Evolutionary conservation across 2,113 vertebrate species (phyloP), one percentile per base, ranked within the genome.

Genomic region (Burhinus bistriatus): DNA sequence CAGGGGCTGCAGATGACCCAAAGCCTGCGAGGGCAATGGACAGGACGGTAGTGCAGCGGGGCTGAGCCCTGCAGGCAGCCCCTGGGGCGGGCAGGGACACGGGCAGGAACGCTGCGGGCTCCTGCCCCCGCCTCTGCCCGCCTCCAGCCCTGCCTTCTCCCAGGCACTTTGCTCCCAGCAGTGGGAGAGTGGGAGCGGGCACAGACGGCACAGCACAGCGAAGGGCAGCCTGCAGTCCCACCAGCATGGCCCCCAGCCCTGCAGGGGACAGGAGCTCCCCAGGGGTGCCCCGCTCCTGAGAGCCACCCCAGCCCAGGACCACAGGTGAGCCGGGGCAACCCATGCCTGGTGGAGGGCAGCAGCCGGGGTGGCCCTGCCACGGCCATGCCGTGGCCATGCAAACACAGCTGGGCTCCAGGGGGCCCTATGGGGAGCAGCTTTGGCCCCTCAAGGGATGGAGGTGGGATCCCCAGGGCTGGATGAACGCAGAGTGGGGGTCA

Each of bases 121-220:
- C 75, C 77, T 89, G 90, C 95, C 77, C 77, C 90, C 87, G 61
- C 95, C 96, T 71, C 90, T 0, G 42, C 95, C 95, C 93, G 80
- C 96, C 95, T 96, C 96, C 94, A 83, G 93, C 91, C 94, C 95
- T 86, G 96, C 96, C 95, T 97, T n/a, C 92, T 78, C 79, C 75
- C 1, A 30, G 95, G 95, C 96, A 96, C 96, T 97, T 97, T 95
- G 95, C 95, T 93, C 93, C 95, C 87, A 14, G 78, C 49, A 1
- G 13, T 2, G 70, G 62, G 44, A 72, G 14, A 59, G 70, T 47
- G 1, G 77, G 59, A 75, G 52, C 21, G 17, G 93, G 93, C 87
- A 61, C 83, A 2, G 13, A 12, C 58, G 5, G 72, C 65, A 29
- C 13, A 52, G 57, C 75, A 23, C 55, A 5, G 68, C 29, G 2